Evolutionary conservation across 1,140 invertebrate species (phyloP).

Genomic region (Drosophila yakuba): DNA sequence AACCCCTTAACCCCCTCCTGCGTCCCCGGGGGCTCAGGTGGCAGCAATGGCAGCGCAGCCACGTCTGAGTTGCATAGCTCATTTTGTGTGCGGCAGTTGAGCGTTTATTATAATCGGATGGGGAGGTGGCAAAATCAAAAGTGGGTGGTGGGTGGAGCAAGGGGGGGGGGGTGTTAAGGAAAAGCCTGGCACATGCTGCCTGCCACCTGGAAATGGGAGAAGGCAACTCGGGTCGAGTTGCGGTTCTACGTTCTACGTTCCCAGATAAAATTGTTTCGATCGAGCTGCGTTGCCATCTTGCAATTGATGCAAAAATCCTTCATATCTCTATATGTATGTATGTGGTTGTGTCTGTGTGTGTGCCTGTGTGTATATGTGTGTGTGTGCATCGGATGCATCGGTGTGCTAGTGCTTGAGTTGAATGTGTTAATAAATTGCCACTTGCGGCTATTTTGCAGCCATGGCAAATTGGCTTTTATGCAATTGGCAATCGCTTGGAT

Average conservation of each 20-base stretch:
- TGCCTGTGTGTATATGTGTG: constrained; percentile 8
- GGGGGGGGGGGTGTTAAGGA: background rate
- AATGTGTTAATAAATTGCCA: constrained; percentile 68
- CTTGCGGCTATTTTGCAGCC: constrained; percentile 76
- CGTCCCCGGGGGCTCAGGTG: constrained; percentile 10
- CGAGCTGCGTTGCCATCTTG: constrained; percentile 28
- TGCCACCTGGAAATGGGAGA: constrained; percentile 12
- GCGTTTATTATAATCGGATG: constrained; percentile 70
- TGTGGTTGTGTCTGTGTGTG: background rate
- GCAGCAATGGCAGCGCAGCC: constrained; percentile 37
- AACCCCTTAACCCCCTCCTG: constrained; percentile 11
- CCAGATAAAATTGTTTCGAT: constrained; percentile 55
- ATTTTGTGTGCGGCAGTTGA: constrained; percentile 50
- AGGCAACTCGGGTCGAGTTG: constrained; percentile 9
- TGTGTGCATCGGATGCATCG: constrained; percentile 1
- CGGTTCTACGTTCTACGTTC: constrained; percentile 6
- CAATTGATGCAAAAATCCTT: constrained; percentile 76
- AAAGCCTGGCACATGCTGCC: constrained; percentile 12
- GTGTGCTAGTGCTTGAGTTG: constrained; percentile 33
- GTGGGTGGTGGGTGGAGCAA: too few relatives aligned
- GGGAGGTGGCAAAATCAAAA: background rate
- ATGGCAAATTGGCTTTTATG: constrained; percentile 76
- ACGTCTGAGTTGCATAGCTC: constrained; percentile 73
- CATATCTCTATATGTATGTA: constrained; percentile 11
- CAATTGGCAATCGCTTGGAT: constrained; percentile 55